Base-by-base conservation (phyloP, 2,113 vertebrate genomes). In the Hippocampus mohnikei region DNA sequence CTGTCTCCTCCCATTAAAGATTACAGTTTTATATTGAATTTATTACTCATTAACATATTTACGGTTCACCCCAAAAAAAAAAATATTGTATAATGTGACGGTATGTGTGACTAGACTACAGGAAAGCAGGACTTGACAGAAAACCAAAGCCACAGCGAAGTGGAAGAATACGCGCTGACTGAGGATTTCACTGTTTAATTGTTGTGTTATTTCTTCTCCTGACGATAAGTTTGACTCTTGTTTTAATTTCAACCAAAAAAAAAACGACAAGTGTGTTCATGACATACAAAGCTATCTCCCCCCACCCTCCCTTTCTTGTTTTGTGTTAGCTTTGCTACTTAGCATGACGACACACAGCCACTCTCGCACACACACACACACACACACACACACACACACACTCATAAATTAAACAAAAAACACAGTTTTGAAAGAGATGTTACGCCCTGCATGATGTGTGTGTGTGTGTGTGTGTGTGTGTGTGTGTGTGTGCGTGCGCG, bases 381-480 rank as follows among this genome's bases (percentile, higher is more conserved):
- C 55, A 59, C 20, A 40, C 25, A 67, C 69, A 68, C 68, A 72
- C 1, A 0, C 56, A 70, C 50, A 53, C 48, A 18, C 13, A 15
- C 46, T 73, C 80, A 85, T 89, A 88, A 89, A 88, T 89, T 85
- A 85, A 67, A 79, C 73, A 85, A 64, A 86, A 76, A 70, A 88
- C 88, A 83, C 76, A 84, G 87, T 90, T 85, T 89, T 85, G 83
- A 89, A 87, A 86, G 86, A 88, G 85, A 89, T 78, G 80, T 76
- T 80, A 60, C 66, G 37, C 75, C 66, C 70, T 48, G 73, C 37
- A 68, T 42, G 71, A 75, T 70, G 78, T 74, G 52, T 75, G 59
- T 75, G 60, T n/a, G 8, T 9, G 75, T 81, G 73, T 12, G 67
- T 74, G 60, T 72, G 66, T 85, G 78, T 77, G 78, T 74, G 52